Evolutionary conservation across 2,797 vertebrate genomes (phyloP).

Genomic region (Myripristis jacobus): DNA sequence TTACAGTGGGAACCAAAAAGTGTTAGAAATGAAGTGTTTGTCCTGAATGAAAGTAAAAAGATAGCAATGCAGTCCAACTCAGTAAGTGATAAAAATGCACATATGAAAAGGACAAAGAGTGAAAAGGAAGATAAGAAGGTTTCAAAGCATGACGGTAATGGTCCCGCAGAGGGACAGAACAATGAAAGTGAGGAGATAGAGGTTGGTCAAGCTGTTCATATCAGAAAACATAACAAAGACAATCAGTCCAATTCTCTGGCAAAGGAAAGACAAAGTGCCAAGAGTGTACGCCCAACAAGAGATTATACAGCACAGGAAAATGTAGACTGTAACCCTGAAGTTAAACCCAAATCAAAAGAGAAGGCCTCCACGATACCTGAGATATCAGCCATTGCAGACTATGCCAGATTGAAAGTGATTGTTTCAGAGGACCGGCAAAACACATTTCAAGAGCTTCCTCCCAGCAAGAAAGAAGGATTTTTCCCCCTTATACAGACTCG

Average conservation of each 20-base stretch:
- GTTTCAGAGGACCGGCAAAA: conserved; percentile 73
- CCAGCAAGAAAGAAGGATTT: conserved; percentile 80
- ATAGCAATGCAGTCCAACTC: conserved; percentile 48
- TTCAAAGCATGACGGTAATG: conserved; percentile 46
- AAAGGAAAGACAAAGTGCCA: conserved; percentile 54
- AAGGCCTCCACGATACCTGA: conserved; percentile 74
- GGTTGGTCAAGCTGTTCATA: conserved; percentile 38
- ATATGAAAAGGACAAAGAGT: conserved; percentile 37
- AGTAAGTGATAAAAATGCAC: conserved; percentile 39
- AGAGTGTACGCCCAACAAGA: conserved; percentile 30
- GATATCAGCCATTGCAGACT: conserved; percentile 85
- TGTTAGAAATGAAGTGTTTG: conserved; percentile 28
- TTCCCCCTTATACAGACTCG: conserved; percentile 77
- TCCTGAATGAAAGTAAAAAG: conserved; percentile 48
- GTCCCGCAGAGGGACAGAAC: conserved; percentile 38
- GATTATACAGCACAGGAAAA: conserved; percentile 49
- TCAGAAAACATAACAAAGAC: conserved; percentile 49
- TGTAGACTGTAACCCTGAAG: conserved; percentile 44
- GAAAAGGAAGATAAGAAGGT: conserved; percentile 29
- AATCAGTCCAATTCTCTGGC: conserved; percentile 35
- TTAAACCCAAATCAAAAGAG: conserved; percentile 67
- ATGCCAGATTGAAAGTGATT: conserved; percentile 85
- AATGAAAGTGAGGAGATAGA: conserved; percentile 43
- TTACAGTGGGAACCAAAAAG: conserved; percentile 28
- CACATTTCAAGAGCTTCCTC: conserved; percentile 69